Conservation (phyloP, 2,113 vertebrate species). For the Irena cyanogastra region DNA sequence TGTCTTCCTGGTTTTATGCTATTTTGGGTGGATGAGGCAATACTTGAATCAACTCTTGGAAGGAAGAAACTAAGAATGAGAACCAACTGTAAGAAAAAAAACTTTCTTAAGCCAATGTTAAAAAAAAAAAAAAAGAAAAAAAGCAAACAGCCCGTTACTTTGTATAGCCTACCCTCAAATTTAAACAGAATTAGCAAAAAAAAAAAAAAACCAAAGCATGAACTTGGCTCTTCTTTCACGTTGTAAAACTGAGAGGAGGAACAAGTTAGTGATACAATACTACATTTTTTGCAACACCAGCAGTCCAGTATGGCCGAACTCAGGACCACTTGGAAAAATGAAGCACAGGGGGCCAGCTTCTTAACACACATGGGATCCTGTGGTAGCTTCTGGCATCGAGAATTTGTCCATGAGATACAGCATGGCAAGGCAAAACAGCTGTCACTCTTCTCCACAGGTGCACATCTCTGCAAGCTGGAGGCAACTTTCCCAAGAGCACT, state of each 20-base stretch:
- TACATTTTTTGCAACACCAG: neutral
- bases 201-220: neutral
- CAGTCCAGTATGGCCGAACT: rapidly evolving
- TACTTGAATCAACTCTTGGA: neutral
- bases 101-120: neutral
- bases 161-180: neutral
- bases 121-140: neutral
- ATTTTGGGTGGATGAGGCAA: constrained; percentile 7
- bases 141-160: neutral
- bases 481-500: neutral
- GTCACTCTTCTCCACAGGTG: neutral
- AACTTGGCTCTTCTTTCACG: neutral
- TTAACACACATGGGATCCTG: neutral
- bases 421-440: neutral
- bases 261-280: neutral
- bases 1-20: neutral
- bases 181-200: neutral
- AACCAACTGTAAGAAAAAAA: neutral
- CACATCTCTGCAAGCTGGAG: neutral
- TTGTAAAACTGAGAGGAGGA: too few relatives aligned
- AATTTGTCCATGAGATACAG: neutral
- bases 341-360: neutral
- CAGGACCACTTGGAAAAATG: neutral
- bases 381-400: neutral
- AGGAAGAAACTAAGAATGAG: neutral